Evolutionary conservation across 2,113 vertebrate genomes (phyloP).

Genomic region (Cinclus mexicanus): DNA sequence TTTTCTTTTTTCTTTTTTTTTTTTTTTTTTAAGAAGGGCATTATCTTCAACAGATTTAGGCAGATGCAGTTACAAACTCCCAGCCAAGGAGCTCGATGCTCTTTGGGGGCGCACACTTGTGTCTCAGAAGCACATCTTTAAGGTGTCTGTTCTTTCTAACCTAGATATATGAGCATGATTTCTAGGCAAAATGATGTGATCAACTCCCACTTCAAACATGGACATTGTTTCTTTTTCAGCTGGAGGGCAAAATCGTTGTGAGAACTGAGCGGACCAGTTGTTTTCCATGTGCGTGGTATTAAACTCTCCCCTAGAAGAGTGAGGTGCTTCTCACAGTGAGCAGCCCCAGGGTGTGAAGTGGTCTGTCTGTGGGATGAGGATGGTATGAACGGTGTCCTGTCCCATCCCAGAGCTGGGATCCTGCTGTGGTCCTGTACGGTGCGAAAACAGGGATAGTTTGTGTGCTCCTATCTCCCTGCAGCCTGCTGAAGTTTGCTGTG

Average conservation of each 20-base stretch:
- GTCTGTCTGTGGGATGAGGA: accelerated
- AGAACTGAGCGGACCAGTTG: neutral
- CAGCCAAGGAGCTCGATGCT: accelerated
- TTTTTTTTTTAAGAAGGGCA: neutral
- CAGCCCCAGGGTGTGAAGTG: neutral
- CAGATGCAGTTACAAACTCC: neutral
- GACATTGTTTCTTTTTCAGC: neutral
- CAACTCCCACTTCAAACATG: neutral
- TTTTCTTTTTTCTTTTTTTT: neutral
- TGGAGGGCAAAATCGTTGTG: neutral
- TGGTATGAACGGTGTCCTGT: accelerated
- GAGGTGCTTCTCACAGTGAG: neutral
- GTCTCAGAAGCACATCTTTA: neutral
- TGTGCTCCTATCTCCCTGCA: neutral
- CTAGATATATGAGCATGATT: accelerated
- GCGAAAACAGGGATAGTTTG: neutral
- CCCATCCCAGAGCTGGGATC: neutral
- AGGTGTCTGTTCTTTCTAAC: neutral
- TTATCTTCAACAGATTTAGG: neutral
- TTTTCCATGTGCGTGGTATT: neutral
- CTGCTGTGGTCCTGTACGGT: accelerated
- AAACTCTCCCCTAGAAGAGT: neutral
- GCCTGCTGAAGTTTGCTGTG: neutral
- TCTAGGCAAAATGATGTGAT: neutral
- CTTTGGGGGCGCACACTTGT: neutral